These are phyloP conservation scores for Momotus momota DNA, from an alignment of 2,797 vertebrate species.

Conservation along the genomic window DNA sequence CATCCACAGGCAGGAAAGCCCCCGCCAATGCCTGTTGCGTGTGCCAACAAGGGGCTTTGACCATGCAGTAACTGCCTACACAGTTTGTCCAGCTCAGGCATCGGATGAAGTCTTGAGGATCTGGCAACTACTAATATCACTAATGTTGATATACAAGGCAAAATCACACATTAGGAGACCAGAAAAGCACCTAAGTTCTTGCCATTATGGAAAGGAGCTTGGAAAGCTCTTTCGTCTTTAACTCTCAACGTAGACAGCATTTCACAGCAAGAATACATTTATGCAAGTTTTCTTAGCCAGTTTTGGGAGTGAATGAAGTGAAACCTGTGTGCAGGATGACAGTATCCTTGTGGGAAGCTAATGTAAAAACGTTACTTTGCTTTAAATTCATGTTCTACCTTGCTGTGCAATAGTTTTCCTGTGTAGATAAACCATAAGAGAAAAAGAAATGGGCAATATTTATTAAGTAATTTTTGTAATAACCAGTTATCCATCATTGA, in stretches of 20 bases:
- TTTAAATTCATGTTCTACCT: neutral
- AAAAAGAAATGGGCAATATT: neutral
- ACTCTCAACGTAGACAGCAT: neutral
- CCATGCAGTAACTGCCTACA: neutral
- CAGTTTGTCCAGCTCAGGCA: neutral
- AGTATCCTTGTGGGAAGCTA: neutral
- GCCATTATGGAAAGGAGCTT: neutral
- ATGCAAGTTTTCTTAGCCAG: neutral
- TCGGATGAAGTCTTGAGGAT: neutral
- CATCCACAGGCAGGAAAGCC: neutral
- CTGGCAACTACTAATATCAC: neutral
- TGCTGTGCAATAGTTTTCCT: constrained; percentile 6
- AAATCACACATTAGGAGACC: neutral
- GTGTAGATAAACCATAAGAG: neutral
- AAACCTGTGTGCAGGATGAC: neutral
- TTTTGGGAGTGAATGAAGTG: neutral
- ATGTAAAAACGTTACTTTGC: neutral
- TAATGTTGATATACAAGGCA: neutral
- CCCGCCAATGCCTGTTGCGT: accelerated
- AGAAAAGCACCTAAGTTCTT: neutral
- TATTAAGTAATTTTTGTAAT: neutral
- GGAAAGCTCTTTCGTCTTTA: neutral
- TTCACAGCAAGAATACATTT: neutral
- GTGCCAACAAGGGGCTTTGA: neutral
- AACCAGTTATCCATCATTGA: neutral